These are phyloP conservation scores for Pontoporia blainvillei DNA, from an alignment of 2,113 vertebrate species.

Conservation along the genomic window DNA sequence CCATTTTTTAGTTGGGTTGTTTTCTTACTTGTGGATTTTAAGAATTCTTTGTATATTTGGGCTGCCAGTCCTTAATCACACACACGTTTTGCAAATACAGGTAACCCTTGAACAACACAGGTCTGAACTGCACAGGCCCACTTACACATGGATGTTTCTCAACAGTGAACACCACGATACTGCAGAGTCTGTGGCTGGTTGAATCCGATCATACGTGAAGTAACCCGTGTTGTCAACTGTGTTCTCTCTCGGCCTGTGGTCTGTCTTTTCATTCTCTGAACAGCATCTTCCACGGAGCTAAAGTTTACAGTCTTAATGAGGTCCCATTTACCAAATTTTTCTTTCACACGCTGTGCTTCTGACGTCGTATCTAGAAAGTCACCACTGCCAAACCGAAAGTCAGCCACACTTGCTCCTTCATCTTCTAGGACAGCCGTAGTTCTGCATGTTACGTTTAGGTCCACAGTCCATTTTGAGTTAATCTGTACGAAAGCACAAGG, in stretches of 20 bases:
- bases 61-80: not conserved
- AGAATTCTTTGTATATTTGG: not conserved
- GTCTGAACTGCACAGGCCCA: not conserved
- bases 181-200: fast-evolving
- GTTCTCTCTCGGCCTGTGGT: not conserved
- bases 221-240: not conserved
- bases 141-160: fast-evolving
- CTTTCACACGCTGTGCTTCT: not conserved
- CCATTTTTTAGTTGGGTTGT: not conserved
- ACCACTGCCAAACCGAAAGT: not conserved
- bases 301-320: not conserved
- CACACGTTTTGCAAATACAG: not conserved
- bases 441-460: fast-evolving
- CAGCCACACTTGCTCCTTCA: not conserved
- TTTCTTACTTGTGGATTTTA: not conserved
- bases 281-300: not conserved
- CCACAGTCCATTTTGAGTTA: not conserved
- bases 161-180: fast-evolving
- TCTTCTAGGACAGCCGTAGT: not conserved
- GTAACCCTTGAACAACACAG: not conserved
- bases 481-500: not conserved
- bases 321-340: not conserved
- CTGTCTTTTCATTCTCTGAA: not conserved
- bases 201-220: fast-evolving
- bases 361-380: not conserved